These are phyloP conservation scores for Acheta domesticus DNA, from an alignment of 2,888 invertebrate genomes.

Conservation along the genomic window DNA sequence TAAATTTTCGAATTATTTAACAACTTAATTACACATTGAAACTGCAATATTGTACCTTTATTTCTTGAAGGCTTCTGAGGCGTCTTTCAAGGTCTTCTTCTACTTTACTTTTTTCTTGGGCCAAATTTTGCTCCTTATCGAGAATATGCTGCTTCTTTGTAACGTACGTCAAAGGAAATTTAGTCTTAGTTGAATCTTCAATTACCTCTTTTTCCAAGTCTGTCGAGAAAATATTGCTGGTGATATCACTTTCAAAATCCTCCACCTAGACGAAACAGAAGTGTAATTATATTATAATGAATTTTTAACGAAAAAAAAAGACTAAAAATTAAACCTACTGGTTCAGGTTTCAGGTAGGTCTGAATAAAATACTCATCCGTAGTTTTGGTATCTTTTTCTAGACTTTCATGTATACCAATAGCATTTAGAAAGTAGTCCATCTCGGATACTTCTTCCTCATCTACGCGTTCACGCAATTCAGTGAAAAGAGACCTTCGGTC, in stretches of 20 bases:
- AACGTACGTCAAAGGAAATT: background rate
- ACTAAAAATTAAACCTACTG: background rate
- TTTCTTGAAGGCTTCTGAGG: background rate
- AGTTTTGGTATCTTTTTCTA: background rate
- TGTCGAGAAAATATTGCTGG: background rate
- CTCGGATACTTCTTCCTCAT: background rate
- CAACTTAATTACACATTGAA: no score
- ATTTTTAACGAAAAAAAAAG: background rate
- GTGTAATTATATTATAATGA: background rate
- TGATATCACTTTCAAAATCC: conserved; percentile 7
- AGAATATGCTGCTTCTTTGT: background rate
- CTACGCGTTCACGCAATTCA: background rate
- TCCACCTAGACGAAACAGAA: background rate
- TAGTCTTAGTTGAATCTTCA: background rate
- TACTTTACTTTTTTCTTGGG: background rate
- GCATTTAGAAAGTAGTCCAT: background rate
- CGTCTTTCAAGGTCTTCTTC: background rate
- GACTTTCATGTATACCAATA: background rate
- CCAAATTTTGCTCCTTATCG: background rate
- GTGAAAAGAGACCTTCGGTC: background rate
- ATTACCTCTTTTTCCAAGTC: background rate
- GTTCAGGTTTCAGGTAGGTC: background rate
- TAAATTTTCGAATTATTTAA: no score
- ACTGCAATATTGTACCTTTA: background rate
- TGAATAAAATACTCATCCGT: background rate